phyloP scores from a whole-genome alignment of 2,113 vertebrate species.

The Seriola rivoliana region DNA sequence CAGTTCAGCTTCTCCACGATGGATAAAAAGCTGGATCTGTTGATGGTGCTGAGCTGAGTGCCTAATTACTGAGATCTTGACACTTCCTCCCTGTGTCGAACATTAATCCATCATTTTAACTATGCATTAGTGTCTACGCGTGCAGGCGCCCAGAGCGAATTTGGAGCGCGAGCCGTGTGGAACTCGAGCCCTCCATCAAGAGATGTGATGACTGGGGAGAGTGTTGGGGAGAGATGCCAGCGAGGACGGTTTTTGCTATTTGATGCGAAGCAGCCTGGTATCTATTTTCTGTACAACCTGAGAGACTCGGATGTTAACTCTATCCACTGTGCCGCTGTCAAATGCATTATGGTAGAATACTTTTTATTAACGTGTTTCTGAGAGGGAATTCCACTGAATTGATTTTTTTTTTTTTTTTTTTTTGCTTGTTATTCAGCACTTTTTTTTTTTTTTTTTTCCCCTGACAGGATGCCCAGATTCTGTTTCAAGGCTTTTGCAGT shows the following conservation, averaged over 20 bases:
- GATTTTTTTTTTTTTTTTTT: slow-evolving; percentile 3
- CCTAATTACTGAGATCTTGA: slow-evolving; percentile 85
- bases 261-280: slow-evolving; percentile 22
- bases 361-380: slow-evolving; percentile 30
- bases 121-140: slow-evolving; percentile 77
- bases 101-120: slow-evolving; percentile 84
- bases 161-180: slow-evolving; percentile 64
- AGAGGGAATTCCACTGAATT: slow-evolving; percentile 17
- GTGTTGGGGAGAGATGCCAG: slow-evolving; percentile 55
- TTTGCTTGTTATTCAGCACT: slow-evolving; percentile 18
- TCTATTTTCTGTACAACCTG: slow-evolving; percentile 31
- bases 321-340: slow-evolving; percentile 27
- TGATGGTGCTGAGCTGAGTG: slow-evolving; percentile 74
- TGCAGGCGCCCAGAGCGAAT: slow-evolving; percentile 67
- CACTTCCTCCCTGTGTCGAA: slow-evolving; percentile 76
- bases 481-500: slow-evolving; percentile 13
- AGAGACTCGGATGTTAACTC: slow-evolving; percentile 39
- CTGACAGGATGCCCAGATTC: slow-evolving; percentile 16
- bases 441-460: slow-evolving; percentile 15
- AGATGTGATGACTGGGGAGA: slow-evolving; percentile 43
- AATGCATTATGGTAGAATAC: slow-evolving; percentile 38
- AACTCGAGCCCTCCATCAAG: slow-evolving; percentile 60
- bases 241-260: slow-evolving; percentile 24
- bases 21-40: slow-evolving; percentile 57
- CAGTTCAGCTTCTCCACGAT: slow-evolving; percentile 22